phyloP scores from a whole-genome alignment of 2,113 vertebrate species.

The Chaenogobius annularis region DNA sequence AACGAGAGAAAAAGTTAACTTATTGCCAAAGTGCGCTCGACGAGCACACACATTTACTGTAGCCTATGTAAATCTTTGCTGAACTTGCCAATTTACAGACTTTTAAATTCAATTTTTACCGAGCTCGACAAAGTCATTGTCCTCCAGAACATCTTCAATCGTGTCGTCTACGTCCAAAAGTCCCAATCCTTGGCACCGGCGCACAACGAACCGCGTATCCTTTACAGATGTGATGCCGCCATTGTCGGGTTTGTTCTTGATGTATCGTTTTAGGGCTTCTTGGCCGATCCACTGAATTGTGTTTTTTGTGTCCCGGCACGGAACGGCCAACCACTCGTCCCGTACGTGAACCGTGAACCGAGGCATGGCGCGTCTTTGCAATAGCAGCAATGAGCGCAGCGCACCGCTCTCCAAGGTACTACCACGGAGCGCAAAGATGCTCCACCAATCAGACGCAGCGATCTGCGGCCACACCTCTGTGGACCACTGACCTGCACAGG shows the following conservation, averaged over 20 bases:
- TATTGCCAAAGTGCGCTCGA: constrained; percentile 17
- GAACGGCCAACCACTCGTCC: constrained; percentile 94
- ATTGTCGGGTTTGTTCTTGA: constrained; percentile 95
- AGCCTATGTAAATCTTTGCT: neutral
- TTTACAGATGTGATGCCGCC: constrained; percentile 84
- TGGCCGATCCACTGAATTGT: constrained; percentile 85
- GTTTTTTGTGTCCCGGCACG: constrained; percentile 76
- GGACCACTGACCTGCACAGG: constrained; percentile 37
- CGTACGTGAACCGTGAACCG: constrained; percentile 91
- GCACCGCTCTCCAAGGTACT: constrained; percentile 29
- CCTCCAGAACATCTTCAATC: constrained; percentile 87
- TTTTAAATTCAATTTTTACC: constrained; percentile 76
- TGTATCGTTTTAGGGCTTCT: constrained; percentile 89
- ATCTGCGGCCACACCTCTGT: constrained; percentile 16
- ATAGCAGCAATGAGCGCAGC: constrained; percentile 27
- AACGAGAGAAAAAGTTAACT: constrained; percentile 30
- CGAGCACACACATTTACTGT: neutral
- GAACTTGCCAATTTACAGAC: neutral
- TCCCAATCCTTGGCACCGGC: constrained; percentile 89
- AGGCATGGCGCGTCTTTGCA: constrained; percentile 77
- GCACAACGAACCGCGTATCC: constrained; percentile 81
- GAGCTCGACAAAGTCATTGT: constrained; percentile 97
- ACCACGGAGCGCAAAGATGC: constrained; percentile 4
- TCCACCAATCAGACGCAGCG: constrained; percentile 60
- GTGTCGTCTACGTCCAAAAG: constrained; percentile 88